These are phyloP conservation scores for Helicoverpa zea DNA, from an alignment of 1,140 invertebrate species.

Conservation along the genomic window DNA sequence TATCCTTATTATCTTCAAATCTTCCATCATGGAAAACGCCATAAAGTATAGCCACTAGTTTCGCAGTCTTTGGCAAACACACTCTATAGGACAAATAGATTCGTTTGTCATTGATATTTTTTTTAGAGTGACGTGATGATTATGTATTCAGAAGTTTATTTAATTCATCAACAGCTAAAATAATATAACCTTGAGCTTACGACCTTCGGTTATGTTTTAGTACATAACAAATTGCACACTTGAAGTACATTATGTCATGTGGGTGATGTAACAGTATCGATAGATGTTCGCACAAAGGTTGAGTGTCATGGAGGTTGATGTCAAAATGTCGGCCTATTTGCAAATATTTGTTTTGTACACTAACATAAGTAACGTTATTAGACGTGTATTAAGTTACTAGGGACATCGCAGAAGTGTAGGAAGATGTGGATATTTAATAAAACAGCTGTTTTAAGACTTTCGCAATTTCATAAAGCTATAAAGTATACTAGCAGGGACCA, in stretches of 20 bases:
- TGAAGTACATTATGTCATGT: conserved; percentile 19
- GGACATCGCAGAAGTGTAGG: neutral
- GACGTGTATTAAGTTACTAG: no score
- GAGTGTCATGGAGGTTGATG: neutral
- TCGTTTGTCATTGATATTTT: no score
- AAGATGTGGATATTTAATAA: neutral
- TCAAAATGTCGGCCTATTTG: no score
- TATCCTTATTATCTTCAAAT: no score
- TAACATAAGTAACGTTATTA: no score
- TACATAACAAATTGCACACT: conserved; percentile 36
- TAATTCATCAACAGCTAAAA: conserved; percentile 30
- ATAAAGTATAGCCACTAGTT: no score
- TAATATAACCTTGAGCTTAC: conserved; percentile 1
- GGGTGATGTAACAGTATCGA: conserved; percentile 1
- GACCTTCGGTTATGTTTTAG: conserved; percentile 32
- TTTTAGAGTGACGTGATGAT: neutral
- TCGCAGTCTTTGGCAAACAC: no score
- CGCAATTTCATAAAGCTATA: neutral
- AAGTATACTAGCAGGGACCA: conserved; percentile 18
- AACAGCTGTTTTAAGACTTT: neutral
- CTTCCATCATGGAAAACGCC: no score
- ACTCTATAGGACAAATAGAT: no score
- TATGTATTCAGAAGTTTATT: conserved; percentile 12
- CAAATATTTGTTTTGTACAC: no score
- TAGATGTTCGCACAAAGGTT: neutral